Evolutionary conservation across 2,888 invertebrate species (phyloP).

Genomic region (Trichacis sp.): DNA sequence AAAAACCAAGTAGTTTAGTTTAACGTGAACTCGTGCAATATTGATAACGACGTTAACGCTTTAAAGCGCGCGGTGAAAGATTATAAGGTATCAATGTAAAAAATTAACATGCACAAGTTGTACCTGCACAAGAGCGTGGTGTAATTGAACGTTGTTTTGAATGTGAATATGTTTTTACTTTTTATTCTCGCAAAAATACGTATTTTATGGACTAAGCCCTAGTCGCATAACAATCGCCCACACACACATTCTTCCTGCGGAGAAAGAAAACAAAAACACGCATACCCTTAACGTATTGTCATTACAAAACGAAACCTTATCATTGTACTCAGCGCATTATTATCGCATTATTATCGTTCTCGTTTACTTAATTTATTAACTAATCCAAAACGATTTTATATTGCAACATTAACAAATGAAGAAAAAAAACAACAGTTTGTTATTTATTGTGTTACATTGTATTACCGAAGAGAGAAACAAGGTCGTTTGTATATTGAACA

Average conservation of each 20-base stretch:
- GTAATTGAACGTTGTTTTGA: slow-evolving; percentile 2
- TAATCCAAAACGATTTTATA: slow-evolving; percentile 60
- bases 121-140: too few species aligned
- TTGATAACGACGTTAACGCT: too few species aligned
- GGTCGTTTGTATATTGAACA: slow-evolving; percentile 62
- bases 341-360: slow-evolving; percentile 53
- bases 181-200: slow-evolving; percentile 9
- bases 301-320: slow-evolving; percentile 48
- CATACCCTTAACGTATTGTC: slow-evolving; percentile 58
- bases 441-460: slow-evolving; percentile 61
- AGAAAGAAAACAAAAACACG: slow-evolving; percentile 35
- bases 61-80: too few species aligned
- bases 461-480: slow-evolving; percentile 49
- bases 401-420: slow-evolving; percentile 49
- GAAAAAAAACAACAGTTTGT: slow-evolving; percentile 46
- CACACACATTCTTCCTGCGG: slow-evolving; percentile 23
- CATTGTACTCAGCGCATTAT: slow-evolving; percentile 48
- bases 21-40: not conserved
- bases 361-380: slow-evolving; percentile 66
- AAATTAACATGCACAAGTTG: too few species aligned
- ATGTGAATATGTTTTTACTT: not conserved
- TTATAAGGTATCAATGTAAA: too few species aligned
- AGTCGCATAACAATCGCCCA: slow-evolving; percentile 26
- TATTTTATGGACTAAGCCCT: slow-evolving; percentile 29
- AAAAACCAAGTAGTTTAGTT: not conserved